Conservation (phyloP, 1,140 invertebrate genomes). For the Antheraea mylitta region DNA sequence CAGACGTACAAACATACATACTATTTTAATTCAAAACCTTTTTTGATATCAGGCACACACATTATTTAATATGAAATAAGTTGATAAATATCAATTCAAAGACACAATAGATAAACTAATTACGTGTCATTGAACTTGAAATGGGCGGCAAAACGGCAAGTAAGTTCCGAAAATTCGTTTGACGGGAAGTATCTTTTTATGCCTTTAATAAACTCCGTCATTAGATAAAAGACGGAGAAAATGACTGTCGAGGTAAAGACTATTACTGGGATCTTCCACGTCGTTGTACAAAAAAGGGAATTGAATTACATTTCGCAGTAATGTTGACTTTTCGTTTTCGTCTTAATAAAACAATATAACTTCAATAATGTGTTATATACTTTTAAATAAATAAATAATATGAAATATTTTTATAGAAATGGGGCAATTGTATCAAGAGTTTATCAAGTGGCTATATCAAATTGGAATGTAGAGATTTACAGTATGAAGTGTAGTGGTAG, state of each 20-base stretch:
- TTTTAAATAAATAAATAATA: no score
- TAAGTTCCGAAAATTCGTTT: conserved; percentile 6
- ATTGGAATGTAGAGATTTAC: no score
- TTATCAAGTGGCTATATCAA: no score
- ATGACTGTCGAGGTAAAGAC: conserved; percentile 4
- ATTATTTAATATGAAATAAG: not conserved
- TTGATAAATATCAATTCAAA: not conserved
- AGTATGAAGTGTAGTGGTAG: no score
- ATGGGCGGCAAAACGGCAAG: not conserved
- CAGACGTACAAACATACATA: no score
- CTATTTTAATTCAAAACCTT: no score
- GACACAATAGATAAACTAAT: not conserved
- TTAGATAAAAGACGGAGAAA: conserved; percentile 15
- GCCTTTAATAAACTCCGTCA: conserved; percentile 12
- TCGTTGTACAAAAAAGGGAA: conserved; percentile 4
- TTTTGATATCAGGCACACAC: no score
- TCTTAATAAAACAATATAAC: not conserved
- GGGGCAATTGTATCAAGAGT: no score
- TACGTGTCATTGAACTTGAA: not conserved
- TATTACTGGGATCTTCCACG: conserved; percentile 8
- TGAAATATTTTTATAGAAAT: no score
- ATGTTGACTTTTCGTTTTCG: not conserved
- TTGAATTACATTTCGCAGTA: conserved; percentile 6
- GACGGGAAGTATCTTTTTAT: conserved; percentile 12
- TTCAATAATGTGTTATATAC: no score